phyloP scores from a whole-genome alignment of 2,113 vertebrate species.

The Furnarius figulus region DNA sequence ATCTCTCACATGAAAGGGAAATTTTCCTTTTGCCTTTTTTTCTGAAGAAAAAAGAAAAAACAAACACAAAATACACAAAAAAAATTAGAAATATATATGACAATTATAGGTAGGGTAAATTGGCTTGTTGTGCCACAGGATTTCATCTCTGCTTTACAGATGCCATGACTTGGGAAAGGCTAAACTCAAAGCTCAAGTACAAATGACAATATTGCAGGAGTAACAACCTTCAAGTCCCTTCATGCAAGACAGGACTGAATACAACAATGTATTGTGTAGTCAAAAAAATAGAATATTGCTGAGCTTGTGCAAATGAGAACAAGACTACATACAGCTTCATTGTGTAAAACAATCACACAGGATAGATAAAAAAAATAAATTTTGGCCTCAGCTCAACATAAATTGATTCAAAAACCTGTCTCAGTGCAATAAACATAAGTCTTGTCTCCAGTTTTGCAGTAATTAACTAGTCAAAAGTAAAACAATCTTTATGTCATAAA shows the following conservation, averaged over 20 bases:
- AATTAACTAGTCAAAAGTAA: conserved; percentile 19
- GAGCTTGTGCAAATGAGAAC: not conserved
- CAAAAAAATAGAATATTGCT: not conserved
- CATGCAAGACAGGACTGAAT: not conserved
- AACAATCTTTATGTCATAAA: not conserved
- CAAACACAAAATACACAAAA: not conserved
- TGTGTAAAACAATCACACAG: not conserved
- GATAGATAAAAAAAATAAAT: not conserved
- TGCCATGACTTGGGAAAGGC: not conserved
- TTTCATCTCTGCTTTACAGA: not conserved
- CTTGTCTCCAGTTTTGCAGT: not conserved
- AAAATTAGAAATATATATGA: not conserved
- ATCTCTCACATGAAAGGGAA: not conserved
- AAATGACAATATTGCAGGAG: not conserved
- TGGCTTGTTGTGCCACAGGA: not conserved
- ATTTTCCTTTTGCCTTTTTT: not conserved
- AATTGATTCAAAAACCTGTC: conserved; percentile 25
- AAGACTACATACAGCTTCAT: not conserved
- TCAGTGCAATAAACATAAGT: not conserved
- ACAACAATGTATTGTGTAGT: not conserved
- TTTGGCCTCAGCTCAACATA: not conserved
- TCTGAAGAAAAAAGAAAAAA: not conserved
- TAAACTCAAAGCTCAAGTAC: not conserved
- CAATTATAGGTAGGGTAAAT: not conserved
- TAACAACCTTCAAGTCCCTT: not conserved